A percentile compares a stretch with the other conserved stretches of the same genome.
phyloP scores from a whole-genome alignment of 2,113 vertebrate genomes.

The Bubo scandiacus region DNA sequence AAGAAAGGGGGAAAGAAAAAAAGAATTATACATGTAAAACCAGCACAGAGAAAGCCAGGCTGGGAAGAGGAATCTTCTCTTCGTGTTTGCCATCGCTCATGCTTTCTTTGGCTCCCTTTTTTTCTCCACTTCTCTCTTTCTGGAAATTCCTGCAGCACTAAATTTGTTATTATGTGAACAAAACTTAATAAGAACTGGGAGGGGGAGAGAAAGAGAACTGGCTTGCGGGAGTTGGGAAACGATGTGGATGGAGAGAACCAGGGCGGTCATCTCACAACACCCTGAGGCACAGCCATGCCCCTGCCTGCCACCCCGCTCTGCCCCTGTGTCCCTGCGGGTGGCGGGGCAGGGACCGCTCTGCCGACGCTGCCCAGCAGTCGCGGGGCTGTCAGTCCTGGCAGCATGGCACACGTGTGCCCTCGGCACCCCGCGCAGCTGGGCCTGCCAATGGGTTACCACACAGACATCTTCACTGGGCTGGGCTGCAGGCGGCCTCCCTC shows the following conservation, averaged over 20 bases:
- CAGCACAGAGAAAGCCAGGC: neutral
- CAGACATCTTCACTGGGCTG: neutral
- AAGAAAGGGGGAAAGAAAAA: neutral
- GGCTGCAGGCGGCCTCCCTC: neutral
- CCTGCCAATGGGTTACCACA: fast-evolving
- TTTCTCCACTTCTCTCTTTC: neutral
- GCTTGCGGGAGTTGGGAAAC: fast-evolving
- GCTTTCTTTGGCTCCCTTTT: neutral
- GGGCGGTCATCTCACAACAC: fast-evolving
- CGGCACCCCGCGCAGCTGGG: fast-evolving
- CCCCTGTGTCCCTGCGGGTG: fast-evolving
- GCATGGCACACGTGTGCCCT: fast-evolving
- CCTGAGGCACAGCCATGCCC: neutral
- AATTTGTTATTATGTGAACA: neutral
- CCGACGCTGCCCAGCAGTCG: fast-evolving
- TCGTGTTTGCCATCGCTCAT: neutral
- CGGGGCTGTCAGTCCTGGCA: neutral
- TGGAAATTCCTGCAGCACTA: neutral
- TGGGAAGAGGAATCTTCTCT: neutral
- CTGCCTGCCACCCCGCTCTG: neutral
- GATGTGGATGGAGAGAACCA: neutral
- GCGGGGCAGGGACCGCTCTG: neutral
- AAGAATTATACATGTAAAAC: conserved; percentile 25
- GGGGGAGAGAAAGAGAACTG: neutral
- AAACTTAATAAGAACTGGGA: neutral